phyloP scores from a whole-genome alignment of 1,140 invertebrate genomes.

The Dendrolimus kikuchii region DNA sequence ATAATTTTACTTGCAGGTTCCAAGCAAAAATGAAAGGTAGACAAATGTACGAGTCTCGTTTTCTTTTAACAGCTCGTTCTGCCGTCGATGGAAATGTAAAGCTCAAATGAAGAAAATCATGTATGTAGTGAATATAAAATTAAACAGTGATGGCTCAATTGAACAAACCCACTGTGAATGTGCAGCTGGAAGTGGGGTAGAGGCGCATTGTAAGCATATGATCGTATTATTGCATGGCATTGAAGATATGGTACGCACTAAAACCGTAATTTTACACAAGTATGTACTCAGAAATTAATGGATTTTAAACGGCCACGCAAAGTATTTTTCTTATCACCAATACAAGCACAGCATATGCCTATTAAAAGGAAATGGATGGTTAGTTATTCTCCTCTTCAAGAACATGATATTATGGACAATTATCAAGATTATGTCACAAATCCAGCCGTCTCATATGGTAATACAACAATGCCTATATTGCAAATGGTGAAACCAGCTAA shows the following conservation, averaged over 20 bases:
- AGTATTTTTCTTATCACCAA: too few relatives aligned
- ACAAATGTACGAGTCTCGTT: too few relatives aligned
- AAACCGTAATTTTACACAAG: not conserved
- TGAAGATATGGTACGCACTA: slow-evolving; percentile 1
- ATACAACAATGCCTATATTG: not conserved
- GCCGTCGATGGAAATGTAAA: too few relatives aligned
- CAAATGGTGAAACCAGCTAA: too few relatives aligned
- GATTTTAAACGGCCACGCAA: slow-evolving; percentile 4
- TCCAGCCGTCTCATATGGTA: not conserved
- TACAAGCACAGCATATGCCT: too few relatives aligned
- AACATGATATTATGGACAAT: slow-evolving; percentile 2
- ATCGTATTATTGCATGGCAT: not conserved
- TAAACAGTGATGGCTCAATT: not conserved
- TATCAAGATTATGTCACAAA: not conserved
- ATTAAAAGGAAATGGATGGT: slow-evolving; percentile 1
- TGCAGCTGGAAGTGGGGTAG: slow-evolving; percentile 1
- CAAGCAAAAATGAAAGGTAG: too few relatives aligned
- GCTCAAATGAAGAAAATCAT: not conserved
- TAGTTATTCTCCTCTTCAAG: too few relatives aligned
- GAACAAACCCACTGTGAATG: slow-evolving; percentile 3
- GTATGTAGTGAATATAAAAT: too few relatives aligned
- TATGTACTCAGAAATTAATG: slow-evolving; percentile 4
- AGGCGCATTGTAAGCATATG: slow-evolving; percentile 2
- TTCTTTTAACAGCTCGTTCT: too few relatives aligned
- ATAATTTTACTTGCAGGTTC: too few relatives aligned